Evolutionary conservation across 2,888 invertebrate species (phyloP).

Genomic region (Spisula subtruncata): DNA sequence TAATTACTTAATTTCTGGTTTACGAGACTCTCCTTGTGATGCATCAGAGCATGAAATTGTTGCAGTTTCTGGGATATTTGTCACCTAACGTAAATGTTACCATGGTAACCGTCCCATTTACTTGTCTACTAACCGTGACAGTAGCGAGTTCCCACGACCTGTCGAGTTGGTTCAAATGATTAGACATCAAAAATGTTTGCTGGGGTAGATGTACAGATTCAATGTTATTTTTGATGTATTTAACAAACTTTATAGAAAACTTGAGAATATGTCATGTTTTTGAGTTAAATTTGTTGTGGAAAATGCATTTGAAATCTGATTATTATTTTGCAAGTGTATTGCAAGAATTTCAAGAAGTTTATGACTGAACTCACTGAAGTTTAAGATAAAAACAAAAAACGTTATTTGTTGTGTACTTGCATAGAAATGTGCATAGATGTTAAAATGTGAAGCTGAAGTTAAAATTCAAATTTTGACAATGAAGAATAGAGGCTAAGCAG

Average conservation of each 20-base stretch:
- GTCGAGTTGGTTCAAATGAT: slow-evolving; percentile 40
- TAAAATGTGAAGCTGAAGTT: neutral
- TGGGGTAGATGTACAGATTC: slow-evolving; percentile 10
- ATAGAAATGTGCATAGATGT: neutral
- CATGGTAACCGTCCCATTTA: slow-evolving; percentile 53
- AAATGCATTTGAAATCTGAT: neutral
- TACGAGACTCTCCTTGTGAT: neutral
- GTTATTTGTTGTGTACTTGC: neutral
- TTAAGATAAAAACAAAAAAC: neutral
- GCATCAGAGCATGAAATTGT: slow-evolving; percentile 36
- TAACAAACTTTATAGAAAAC: neutral
- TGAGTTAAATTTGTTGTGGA: neutral
- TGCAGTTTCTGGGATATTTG: slow-evolving; percentile 48
- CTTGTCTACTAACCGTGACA: slow-evolving; percentile 50
- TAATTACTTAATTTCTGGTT: slow-evolving; percentile 33
- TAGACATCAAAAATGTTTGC: slow-evolving; percentile 27
- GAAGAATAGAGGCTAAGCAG: too few species aligned
- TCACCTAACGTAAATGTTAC: slow-evolving; percentile 41
- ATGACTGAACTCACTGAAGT: neutral
- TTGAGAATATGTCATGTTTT: neutral
- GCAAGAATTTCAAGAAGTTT: neutral
- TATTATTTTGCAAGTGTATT: neutral
- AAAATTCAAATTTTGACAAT: neutral
- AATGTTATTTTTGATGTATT: neutral
- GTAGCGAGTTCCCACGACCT: slow-evolving; percentile 56